Evolutionary conservation across 2,888 invertebrate species (phyloP), one percentile per base, ranked within the genome.

Genomic region (Caenorhabditis wallacei): DNA sequence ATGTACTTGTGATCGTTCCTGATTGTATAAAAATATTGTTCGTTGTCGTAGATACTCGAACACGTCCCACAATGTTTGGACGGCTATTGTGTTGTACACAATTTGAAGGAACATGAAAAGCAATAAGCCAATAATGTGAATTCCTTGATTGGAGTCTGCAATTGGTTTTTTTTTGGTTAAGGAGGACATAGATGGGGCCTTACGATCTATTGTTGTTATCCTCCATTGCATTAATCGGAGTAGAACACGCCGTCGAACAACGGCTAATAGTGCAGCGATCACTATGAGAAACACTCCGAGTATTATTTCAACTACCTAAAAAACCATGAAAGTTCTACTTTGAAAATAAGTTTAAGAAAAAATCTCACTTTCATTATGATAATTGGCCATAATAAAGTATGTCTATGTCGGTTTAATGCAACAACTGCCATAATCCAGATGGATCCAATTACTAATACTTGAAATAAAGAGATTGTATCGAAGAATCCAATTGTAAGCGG

Each of bases 211-310:
- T 30, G 86, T 86, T 20, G 84, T 82, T 40, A 86, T 79, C 48
- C 86, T 78, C 86, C 86, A 86, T 76, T 84, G 80, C 83, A 84
- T 83, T 16, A 86, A 76, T 18, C 79, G 79, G n/a, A 86, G 61
- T 18, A 86, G 57, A 18, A 83, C 82, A 13, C 63, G 64, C 46
- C 71, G 69, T 30, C 83, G 59, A 8, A 83, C 79, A 24, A 84
- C 70, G 16, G 84, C 83, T 51, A 86, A 66, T 43, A 86, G 53
- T 35, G 83, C 70, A 16, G 82, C 82, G n/a, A 83, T 83, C 16
- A 86, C 82, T 35, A 86, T 82, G 4, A 86, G 68, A 13, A 86
- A 78, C 4, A 83, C 84, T 11, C 83, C 83, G 18, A 84, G 72
- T 11, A 84, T 74, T 13, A 86, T 83, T 72, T 86, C 86, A 56